Base-by-base conservation (phyloP, 1,140 invertebrate species). In the Orussus abietinus region DNA sequence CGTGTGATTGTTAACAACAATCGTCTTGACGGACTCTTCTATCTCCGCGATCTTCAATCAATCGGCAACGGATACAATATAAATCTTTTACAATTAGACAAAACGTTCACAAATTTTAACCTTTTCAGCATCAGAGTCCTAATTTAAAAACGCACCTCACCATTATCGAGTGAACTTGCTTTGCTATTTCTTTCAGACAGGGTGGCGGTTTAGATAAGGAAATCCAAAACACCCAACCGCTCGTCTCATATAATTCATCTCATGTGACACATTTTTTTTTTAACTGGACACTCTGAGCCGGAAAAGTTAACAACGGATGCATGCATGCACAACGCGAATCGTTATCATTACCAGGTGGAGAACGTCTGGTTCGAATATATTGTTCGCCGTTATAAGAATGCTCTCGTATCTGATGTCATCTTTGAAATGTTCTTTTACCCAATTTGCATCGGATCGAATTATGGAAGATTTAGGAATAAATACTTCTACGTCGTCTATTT, bases 331-430 rank as follows among this genome's bases (percentile, higher is more conserved):
- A 43, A 41, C 34, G 35, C 19, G 22, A 49, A 42, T 13, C 2
- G 25, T 12, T 36, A 32, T 29, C 41, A 53, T 58, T 64, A 76
- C 74, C 59, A 59, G 50, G 45, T 55, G 46, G 30, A 75, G 51
- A 28, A 76, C 59, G 49, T 69, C 51, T 4, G 66, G 67, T 7
- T 66, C 56, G 25, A 76, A 47, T 10, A 76, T 53, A 44, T 76
- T 74, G 11, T 72, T 65, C 0, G 72, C 73, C 6, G 58, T 66
- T n/a, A 76, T 38, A 38, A 75, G 66, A 35, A 75, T 64, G 48
- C 59, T 69, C 40, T 74, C 69, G 42, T 66, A 72, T 45, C 62
- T 61, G 26, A 73, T 53, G 44, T 73, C 67, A 41, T 74, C 62
- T 11, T 50, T 57, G 47, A 75, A 75, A 43, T 74, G 46, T 32